These are phyloP conservation scores for Polydrusus pterygomalis DNA, from an alignment of 2,888 invertebrate genomes.

Conservation along the genomic window DNA sequence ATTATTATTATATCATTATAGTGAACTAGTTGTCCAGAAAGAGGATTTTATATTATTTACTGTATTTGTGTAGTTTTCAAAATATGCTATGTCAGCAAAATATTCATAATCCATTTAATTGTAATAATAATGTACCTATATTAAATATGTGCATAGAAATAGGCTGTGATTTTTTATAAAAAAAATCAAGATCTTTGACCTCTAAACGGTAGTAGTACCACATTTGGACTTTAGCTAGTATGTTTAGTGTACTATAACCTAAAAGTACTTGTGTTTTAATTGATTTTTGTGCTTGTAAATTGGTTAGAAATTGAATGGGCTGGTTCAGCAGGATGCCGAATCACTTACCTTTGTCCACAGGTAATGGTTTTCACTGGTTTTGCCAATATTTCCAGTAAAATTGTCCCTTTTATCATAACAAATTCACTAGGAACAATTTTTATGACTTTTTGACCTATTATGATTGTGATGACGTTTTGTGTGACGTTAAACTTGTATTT, in stretches of 20 bases:
- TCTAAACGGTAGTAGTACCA: constrained; percentile 16
- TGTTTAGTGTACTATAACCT: constrained; percentile 18
- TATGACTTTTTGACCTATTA: constrained; percentile 13
- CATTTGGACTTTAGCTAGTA: neutral
- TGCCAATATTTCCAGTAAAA: constrained; percentile 33
- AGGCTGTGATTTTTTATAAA: neutral
- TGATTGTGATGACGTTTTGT: constrained; percentile 19
- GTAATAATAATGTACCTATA: too few relatives aligned
- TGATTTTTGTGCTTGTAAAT: constrained; percentile 13
- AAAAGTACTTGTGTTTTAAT: constrained; percentile 18
- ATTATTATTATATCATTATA: too few relatives aligned
- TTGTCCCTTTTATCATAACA: constrained; percentile 50
- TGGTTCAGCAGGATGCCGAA: constrained; percentile 53
- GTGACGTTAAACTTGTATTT: constrained; percentile 19
- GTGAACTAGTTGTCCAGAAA: neutral
- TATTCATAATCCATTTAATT: too few relatives aligned
- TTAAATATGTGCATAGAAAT: too few relatives aligned
- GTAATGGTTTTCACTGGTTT: constrained; percentile 54
- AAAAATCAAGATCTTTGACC: constrained; percentile 36
- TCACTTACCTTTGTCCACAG: constrained; percentile 60
- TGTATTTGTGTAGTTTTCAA: too few relatives aligned
- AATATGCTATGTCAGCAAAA: too few relatives aligned
- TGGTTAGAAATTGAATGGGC: constrained; percentile 37
- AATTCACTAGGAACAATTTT: constrained; percentile 18
- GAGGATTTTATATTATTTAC: too few relatives aligned